Base-by-base conservation (phyloP, 1,140 invertebrate species). In the Lanistes nyassanus region DNA sequence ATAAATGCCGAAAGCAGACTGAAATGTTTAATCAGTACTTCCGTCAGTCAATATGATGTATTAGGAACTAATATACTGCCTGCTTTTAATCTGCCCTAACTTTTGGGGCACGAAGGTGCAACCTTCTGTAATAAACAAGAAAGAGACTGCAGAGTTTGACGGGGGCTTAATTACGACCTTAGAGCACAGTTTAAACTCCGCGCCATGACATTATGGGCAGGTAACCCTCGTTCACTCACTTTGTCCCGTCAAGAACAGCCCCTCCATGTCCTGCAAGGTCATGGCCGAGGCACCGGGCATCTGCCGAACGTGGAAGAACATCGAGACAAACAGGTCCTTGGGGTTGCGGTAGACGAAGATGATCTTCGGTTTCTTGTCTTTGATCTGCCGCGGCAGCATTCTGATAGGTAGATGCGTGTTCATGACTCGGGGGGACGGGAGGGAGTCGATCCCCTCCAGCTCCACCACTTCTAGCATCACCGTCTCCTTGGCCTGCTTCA, bases 281-380 rank as follows among this genome's bases (percentile, higher is more conserved):
- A 34, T 21, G 62, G 16, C 62, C 19, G 37, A 65, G 3, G 19
- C 0, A 26, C 19, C 31, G 16, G 9, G 47, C 31, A 70, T 56
- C 19, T 51, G 56, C 21, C 62, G 77, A 3, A 66, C 47, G 47
- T 75, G 73, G 34, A 75, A 66, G 58, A 60, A 83, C 36, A 64
- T 34, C 0, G 81, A 83, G 47, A 83, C 80, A 0, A 51, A 62
- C 0, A 75, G 53, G 72, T 83, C 81, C 76, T 83, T 83, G 0
- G 80, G 78, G 53, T 83, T 83, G 56, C 81, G 68, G 39, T 73
- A 55, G 7, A 80, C 47, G n/a, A 47, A 47, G 29, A 83, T 64
- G 3, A 80, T 76, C 62, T 80, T 80, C 23, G 37, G 53, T 29
- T 76, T 74, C 64, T 80, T 80, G 13, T 79, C 74, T 19, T 76